Percentiles rank a stretch among this genome's conserved stretches.
Evolutionary conservation across 2,113 vertebrate genomes (phyloP).

Genomic region (Embiotoca jacksoni): DNA sequence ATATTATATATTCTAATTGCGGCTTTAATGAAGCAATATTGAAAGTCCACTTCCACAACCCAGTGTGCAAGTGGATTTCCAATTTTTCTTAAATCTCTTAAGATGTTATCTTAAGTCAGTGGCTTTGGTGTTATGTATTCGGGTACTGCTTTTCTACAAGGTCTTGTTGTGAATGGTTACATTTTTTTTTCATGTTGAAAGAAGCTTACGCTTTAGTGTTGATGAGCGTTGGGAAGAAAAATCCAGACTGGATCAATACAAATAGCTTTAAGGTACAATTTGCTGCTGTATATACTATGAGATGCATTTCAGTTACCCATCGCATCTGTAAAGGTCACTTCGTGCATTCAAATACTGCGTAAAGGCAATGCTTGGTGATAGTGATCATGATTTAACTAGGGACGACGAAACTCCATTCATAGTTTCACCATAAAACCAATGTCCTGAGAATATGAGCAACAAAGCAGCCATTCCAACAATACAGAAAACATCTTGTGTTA

Average conservation of each 20-base stretch:
- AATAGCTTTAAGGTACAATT: slow-evolving; percentile 52
- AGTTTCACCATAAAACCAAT: not conserved
- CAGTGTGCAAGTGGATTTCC: too few species aligned
- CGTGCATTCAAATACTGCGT: slow-evolving; percentile 25
- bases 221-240: slow-evolving; percentile 37
- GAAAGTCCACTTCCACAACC: not conserved
- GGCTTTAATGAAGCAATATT: not conserved
- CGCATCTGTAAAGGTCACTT: slow-evolving; percentile 26
- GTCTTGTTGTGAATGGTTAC: slow-evolving; percentile 17
- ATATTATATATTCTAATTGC: not conserved
- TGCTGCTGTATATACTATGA: slow-evolving; percentile 32
- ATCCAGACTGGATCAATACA: slow-evolving; percentile 59
- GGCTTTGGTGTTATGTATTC: too few species aligned
- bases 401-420: slow-evolving; percentile 2
- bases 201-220: slow-evolving; percentile 30
- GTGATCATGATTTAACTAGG: not conserved
- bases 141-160: slow-evolving; percentile 16
- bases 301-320: slow-evolving; percentile 14
- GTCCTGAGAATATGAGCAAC: not conserved
- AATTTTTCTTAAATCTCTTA: too few species aligned
- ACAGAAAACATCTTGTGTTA: slow-evolving; percentile 13
- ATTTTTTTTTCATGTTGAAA: slow-evolving; percentile 42
- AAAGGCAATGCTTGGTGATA: not conserved
- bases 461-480: not conserved
- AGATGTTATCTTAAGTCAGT: too few species aligned